phyloP scores from a whole-genome alignment of 2,888 invertebrate species.

The Myopa testacea region DNA sequence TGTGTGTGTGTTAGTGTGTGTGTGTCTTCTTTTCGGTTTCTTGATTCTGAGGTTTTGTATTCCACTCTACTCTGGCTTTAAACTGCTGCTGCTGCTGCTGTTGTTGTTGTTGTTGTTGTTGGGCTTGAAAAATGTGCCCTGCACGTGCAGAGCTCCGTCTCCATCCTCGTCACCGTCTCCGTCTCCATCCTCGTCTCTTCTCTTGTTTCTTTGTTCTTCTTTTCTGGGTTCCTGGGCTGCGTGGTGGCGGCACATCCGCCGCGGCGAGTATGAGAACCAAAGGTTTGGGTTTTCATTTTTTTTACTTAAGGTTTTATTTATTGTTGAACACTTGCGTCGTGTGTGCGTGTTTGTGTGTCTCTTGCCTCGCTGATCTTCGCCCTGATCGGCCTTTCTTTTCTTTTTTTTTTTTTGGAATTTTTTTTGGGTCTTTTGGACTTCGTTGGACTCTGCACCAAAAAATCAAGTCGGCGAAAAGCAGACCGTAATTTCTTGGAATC shows the following conservation, averaged over 20 bases:
- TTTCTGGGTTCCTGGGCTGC: neutral
- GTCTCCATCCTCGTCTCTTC: neutral
- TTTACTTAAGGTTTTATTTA: slow-evolving; percentile 5
- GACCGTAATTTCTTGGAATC: slow-evolving; percentile 30
- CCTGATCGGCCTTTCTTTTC: neutral
- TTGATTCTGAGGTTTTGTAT: neutral
- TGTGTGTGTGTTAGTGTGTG: neutral
- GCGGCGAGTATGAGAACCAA: slow-evolving; percentile 19
- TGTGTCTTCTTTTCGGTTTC: neutral
- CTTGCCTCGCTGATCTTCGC: neutral
- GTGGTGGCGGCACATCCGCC: too few relatives aligned
- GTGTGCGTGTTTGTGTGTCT: slow-evolving; percentile 14
- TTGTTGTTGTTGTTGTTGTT: neutral
- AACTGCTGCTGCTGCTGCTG: neutral
- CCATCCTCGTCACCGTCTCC: neutral
- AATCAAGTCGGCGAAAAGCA: slow-evolving; percentile 15
- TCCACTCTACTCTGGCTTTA: neutral
- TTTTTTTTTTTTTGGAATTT: slow-evolving; percentile 10
- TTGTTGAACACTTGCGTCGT: slow-evolving; percentile 33
- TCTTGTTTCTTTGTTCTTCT: neutral
- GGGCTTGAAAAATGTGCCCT: slow-evolving; percentile 17
- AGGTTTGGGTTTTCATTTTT: neutral
- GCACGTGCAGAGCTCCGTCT: slow-evolving; percentile 21
- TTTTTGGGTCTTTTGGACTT: neutral
- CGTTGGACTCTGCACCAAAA: slow-evolving; percentile 16